These are phyloP conservation scores for Epirrita christyi DNA, from an alignment of 2,888 invertebrate genomes.

Conservation along the genomic window DNA sequence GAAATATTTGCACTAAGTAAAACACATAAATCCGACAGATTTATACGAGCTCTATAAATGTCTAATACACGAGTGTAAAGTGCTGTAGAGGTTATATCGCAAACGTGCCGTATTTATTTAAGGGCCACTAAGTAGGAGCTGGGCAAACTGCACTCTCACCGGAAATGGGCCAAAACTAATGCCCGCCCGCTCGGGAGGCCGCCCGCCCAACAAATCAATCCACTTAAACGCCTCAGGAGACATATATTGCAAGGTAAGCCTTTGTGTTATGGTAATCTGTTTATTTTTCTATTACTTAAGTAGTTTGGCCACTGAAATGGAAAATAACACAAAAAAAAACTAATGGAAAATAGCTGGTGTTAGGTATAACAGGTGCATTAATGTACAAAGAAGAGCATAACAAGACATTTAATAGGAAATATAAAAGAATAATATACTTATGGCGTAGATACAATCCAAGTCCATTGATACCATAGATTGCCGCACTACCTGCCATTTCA, in stretches of 20 bases:
- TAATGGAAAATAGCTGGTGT: too few relatives aligned
- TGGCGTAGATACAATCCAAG: not conserved
- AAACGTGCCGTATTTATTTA: conserved; percentile 83
- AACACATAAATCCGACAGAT: conserved; percentile 67
- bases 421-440: not conserved
- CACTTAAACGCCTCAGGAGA: conserved; percentile 16
- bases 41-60: conserved; percentile 72
- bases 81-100: conserved; percentile 75
- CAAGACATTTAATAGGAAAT: not conserved
- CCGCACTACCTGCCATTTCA: not conserved
- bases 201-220: conserved; percentile 40
- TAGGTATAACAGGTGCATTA: too few relatives aligned
- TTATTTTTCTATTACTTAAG: not conserved
- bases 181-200: conserved; percentile 41
- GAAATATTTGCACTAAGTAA: conserved; percentile 42
- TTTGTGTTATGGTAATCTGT: not conserved
- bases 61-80: conserved; percentile 74
- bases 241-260: not conserved
- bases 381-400: too few relatives aligned
- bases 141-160: conserved; percentile 71
- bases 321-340: not conserved
- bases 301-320: not conserved
- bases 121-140: conserved; percentile 62
- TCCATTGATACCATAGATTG: not conserved
- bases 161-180: conserved; percentile 80